phyloP scores from a whole-genome alignment of 2,113 vertebrate species.

The Anthoscopus minutus region DNA sequence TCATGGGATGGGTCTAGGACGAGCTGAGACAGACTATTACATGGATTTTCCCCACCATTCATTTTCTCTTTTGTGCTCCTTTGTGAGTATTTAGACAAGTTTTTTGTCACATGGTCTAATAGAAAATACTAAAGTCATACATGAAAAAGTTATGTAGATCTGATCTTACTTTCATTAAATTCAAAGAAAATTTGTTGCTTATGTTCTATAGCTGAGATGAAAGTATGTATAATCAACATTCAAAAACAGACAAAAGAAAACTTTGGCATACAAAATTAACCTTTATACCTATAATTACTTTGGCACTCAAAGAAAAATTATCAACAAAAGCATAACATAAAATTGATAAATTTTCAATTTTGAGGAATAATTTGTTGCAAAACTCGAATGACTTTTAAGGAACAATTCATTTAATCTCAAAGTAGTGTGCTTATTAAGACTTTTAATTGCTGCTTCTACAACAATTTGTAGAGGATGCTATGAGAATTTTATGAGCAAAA shows the following conservation, averaged over 20 bases:
- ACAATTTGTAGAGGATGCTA: neutral
- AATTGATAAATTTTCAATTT: neutral
- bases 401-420: neutral
- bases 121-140: neutral
- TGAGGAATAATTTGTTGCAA: neutral
- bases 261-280: neutral
- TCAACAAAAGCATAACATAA: neutral
- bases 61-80: neutral
- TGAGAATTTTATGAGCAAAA: neutral
- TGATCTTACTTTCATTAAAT: neutral
- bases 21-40: neutral
- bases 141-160: neutral
- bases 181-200: neutral
- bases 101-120: neutral
- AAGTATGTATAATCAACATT: neutral
- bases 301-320: neutral
- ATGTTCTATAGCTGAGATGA: neutral
- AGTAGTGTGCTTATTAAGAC: neutral
- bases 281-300: neutral
- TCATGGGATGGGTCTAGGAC: neutral
- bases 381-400: neutral
- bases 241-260: neutral
- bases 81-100: neutral
- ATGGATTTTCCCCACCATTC: neutral
- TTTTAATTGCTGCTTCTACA: neutral